A percentile compares a stretch with the other conserved stretches of the same genome.
phyloP scores from a whole-genome alignment of 2,888 invertebrate genomes.

The Trachelus stipa region DNA sequence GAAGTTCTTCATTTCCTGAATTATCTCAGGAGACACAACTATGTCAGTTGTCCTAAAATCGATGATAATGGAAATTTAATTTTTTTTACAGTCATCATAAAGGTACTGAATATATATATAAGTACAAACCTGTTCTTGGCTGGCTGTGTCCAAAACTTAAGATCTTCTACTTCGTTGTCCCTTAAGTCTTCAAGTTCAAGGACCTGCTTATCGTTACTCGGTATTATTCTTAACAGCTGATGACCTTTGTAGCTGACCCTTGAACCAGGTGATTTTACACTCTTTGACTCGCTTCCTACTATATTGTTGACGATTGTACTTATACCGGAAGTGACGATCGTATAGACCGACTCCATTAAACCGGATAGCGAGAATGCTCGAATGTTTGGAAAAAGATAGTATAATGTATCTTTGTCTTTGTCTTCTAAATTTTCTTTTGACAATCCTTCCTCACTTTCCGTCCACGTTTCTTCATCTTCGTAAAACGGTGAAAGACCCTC shows the following conservation, averaged over 20 bases:
- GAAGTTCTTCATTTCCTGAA: constrained; percentile 71
- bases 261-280: constrained; percentile 26
- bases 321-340: constrained; percentile 48
- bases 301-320: constrained; percentile 50
- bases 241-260: constrained; percentile 70
- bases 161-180: constrained; percentile 67
- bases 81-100: background rate
- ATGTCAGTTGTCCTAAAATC: constrained; percentile 72
- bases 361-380: constrained; percentile 52
- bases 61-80: background rate
- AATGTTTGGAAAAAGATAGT: background rate
- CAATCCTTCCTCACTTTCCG: background rate
- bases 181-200: constrained; percentile 65
- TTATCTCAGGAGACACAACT: constrained; percentile 77
- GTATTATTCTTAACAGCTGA: constrained; percentile 69
- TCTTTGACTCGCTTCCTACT: constrained; percentile 49
- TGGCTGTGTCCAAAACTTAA: constrained; percentile 74
- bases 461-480: too few species aligned
- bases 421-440: constrained; percentile 1
- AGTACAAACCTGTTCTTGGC: constrained; percentile 61
- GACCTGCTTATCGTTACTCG: constrained; percentile 65
- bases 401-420: constrained; percentile 10
- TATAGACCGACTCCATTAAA: constrained; percentile 51
- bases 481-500: too few species aligned
- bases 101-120: background rate